Conservation (phyloP, 2,888 invertebrate species). For the Neoscelio sp. region DNA sequence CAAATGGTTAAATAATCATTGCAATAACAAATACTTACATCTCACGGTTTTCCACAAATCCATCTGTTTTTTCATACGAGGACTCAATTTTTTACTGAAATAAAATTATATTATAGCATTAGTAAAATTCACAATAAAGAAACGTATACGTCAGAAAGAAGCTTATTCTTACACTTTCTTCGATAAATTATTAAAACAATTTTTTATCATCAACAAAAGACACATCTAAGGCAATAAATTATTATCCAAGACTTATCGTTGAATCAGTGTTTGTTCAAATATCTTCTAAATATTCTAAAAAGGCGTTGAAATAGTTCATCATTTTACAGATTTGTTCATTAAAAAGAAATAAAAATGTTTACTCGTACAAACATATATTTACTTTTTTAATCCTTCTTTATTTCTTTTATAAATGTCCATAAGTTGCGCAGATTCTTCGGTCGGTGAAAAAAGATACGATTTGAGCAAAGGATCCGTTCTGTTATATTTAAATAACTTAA, state of each 20-base stretch:
- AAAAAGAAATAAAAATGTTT: background rate
- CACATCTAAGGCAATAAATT: too few relatives aligned
- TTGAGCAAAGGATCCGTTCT: constrained; percentile 38
- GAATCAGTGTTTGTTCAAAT: too few relatives aligned
- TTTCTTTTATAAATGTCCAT: constrained; percentile 74
- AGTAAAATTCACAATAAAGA: background rate
- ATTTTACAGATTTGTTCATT: background rate
- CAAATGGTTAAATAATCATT: too few relatives aligned
- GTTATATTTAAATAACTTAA: constrained; percentile 44
- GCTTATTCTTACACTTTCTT: background rate
- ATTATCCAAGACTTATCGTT: too few relatives aligned
- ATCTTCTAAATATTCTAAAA: too few relatives aligned
- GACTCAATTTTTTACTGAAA: constrained; percentile 27
- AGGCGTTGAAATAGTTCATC: background rate
- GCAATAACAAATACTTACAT: constrained; percentile 75
- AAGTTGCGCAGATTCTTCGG: constrained; percentile 73
- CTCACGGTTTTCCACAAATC: constrained; percentile 76
- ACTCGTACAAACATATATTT: constrained; percentile 17
- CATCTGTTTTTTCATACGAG: constrained; percentile 67
- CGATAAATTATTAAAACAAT: too few relatives aligned
- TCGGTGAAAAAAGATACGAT: constrained; percentile 70
- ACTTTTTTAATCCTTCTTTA: constrained; percentile 69
- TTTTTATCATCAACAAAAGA: too few relatives aligned
- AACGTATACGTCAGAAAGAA: background rate
- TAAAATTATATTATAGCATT: background rate